Percentiles rank a stretch among this genome's conserved stretches.
phyloP scores from a whole-genome alignment of 2,888 invertebrate species.

The Lycophotia porphyrea region DNA sequence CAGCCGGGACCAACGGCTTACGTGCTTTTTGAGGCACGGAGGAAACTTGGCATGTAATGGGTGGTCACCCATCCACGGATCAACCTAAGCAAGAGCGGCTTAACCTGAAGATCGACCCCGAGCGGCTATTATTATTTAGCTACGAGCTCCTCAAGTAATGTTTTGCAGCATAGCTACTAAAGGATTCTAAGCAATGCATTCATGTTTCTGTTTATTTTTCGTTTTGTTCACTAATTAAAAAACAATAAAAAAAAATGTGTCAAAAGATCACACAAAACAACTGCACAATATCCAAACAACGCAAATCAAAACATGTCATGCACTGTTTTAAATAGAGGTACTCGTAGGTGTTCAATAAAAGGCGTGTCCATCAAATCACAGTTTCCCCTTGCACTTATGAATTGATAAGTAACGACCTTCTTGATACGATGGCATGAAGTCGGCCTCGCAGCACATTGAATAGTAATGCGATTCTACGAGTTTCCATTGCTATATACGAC shows the following conservation, averaged over 20 bases:
- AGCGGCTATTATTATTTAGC: too few relatives aligned
- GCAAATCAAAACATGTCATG: not conserved
- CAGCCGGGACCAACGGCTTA: too few relatives aligned
- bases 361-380: conserved; percentile 43
- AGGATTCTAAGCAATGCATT: not conserved
- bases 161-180: not conserved
- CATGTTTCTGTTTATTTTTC: too few relatives aligned
- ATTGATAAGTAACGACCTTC: conserved; percentile 75
- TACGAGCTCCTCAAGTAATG: too few relatives aligned
- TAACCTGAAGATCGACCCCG: too few relatives aligned
- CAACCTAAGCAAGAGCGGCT: too few relatives aligned
- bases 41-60: too few relatives aligned
- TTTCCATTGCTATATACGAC: conserved; percentile 70
- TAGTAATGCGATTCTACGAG: conserved; percentile 71
- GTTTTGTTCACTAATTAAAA: too few relatives aligned
- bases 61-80: too few relatives aligned
- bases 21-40: too few relatives aligned
- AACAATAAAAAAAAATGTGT: too few relatives aligned
- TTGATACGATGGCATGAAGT: conserved; percentile 69
- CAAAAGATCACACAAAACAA: not conserved
- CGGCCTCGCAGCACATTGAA: conserved; percentile 73
- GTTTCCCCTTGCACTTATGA: conserved; percentile 68
- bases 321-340: conserved; percentile 1
- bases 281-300: too few relatives aligned
- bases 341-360: conserved; percentile 19